These are phyloP conservation scores for Leptarthrus brevirostris DNA, from an alignment of 2,888 invertebrate genomes.

Conservation along the genomic window DNA sequence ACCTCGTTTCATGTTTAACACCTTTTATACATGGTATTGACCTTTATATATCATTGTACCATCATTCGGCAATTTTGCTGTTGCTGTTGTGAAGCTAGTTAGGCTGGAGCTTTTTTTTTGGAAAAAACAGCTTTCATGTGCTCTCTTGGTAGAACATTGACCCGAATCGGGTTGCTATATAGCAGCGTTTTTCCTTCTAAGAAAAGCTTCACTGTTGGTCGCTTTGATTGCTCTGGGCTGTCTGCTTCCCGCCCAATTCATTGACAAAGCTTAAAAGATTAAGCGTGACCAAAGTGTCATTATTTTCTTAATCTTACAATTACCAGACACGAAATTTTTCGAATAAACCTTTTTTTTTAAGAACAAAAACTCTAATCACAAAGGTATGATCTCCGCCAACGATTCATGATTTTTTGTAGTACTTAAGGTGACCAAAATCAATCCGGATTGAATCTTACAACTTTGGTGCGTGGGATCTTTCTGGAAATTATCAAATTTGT, in stretches of 20 bases:
- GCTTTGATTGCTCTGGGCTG: neutral
- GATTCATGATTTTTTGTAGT: constrained; percentile 12
- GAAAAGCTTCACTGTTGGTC: neutral
- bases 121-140: constrained; percentile 26
- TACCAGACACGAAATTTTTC: constrained; percentile 14
- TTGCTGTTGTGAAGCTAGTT: neutral
- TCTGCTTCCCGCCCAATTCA: neutral
- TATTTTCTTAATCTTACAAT: constrained; percentile 25
- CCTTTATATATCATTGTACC: constrained; percentile 29
- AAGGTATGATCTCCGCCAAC: constrained; percentile 7
- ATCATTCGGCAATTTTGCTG: constrained; percentile 16
- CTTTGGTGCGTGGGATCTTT: constrained; percentile 1
- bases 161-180: constrained; percentile 8
- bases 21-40: constrained; percentile 37
- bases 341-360: constrained; percentile 9
- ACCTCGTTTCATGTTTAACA: constrained; percentile 45
- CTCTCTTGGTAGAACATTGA: constrained; percentile 31
- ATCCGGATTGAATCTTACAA: neutral
- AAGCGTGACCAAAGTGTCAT: constrained; percentile 15
- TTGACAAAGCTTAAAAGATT: neutral
- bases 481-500: neutral
- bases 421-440: neutral
- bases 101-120: neutral
- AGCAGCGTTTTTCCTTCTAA: neutral
- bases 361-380: neutral